Conservation (phyloP, 2,888 invertebrate genomes). For the Polydrusus tereticollis region DNA sequence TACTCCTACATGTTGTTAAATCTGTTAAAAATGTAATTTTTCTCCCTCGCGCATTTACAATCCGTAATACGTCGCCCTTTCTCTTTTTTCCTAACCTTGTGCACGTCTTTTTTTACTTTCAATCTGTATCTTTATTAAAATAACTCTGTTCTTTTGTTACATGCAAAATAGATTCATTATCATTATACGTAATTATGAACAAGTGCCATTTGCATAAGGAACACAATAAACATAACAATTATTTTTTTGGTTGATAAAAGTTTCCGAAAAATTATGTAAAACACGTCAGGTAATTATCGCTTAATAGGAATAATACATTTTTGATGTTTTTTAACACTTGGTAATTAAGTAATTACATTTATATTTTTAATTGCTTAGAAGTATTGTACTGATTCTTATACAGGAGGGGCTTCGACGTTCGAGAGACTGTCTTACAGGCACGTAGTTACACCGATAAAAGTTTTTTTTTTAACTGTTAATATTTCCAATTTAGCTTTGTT, state of each 20-base stretch:
- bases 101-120: conserved; percentile 5
- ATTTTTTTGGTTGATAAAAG: not conserved
- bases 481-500: not conserved
- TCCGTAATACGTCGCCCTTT: conserved; percentile 3
- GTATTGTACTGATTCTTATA: too few relatives aligned
- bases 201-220: not conserved
- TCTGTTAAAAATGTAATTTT: conserved; percentile 1
- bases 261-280: not conserved
- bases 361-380: too few relatives aligned
- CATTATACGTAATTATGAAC: not conserved
- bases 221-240: not conserved
- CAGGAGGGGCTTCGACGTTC: too few relatives aligned
- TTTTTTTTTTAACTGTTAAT: not conserved
- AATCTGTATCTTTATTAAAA: conserved; percentile 4
- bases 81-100: conserved; percentile 14
- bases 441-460: too few relatives aligned
- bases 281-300: too few relatives aligned
- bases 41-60: not conserved
- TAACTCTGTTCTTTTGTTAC: conserved; percentile 1
- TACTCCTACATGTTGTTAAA: not conserved
- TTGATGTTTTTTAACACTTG: not conserved
- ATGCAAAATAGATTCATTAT: not conserved
- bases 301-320: too few relatives aligned
- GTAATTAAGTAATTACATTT: too few relatives aligned
- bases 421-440: too few relatives aligned